A percentile compares a stretch with the other conserved stretches of the same genome.
Conservation (phyloP, 2,888 invertebrate species). For the Mythimna vitellina region DNA sequence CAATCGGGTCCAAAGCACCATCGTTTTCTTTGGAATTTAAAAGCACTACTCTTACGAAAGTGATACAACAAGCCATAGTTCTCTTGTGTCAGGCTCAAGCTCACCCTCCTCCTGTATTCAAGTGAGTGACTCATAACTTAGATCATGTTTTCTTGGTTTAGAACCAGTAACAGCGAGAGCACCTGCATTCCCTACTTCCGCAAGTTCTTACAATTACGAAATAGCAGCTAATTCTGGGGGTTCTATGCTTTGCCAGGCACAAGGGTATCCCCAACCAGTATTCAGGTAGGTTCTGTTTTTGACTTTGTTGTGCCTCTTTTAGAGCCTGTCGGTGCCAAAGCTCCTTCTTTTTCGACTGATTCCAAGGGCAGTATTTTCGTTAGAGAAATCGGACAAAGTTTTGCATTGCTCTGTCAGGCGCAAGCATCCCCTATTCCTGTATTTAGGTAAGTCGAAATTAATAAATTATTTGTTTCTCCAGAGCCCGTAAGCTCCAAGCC, state of each 20-base stretch:
- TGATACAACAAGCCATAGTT: slow-evolving; percentile 88
- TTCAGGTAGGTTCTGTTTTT: slow-evolving; percentile 91
- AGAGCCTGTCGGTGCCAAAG: slow-evolving; percentile 92
- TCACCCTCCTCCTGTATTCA: slow-evolving; percentile 92
- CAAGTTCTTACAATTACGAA: slow-evolving; percentile 87
- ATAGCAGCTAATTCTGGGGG: slow-evolving; percentile 81
- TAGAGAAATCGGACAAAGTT: slow-evolving; percentile 89
- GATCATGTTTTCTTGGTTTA: slow-evolving; percentile 75
- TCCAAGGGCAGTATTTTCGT: slow-evolving; percentile 92
- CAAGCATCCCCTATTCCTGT: slow-evolving; percentile 92
- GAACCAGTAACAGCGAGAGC: slow-evolving; percentile 88
- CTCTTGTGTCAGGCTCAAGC: slow-evolving; percentile 93
- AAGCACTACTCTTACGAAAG: slow-evolving; percentile 91
- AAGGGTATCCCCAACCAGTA: slow-evolving; percentile 92
- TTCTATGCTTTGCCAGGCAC: slow-evolving; percentile 90
- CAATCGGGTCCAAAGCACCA: slow-evolving; percentile 91
- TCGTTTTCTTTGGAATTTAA: slow-evolving; percentile 90
- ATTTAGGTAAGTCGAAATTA: slow-evolving; percentile 90
- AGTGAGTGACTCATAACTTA: slow-evolving; percentile 87
- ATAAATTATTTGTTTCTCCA: slow-evolving; percentile 78
- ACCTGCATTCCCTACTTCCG: slow-evolving; percentile 88
- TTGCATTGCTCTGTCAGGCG: slow-evolving; percentile 92
- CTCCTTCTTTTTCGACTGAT: slow-evolving; percentile 91
- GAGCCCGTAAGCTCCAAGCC: slow-evolving; percentile 92
- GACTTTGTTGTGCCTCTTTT: slow-evolving; percentile 70